Base-by-base conservation (phyloP, 1,140 invertebrate genomes). In the roundworm (Caenorhabditis elegans) region DNA sequence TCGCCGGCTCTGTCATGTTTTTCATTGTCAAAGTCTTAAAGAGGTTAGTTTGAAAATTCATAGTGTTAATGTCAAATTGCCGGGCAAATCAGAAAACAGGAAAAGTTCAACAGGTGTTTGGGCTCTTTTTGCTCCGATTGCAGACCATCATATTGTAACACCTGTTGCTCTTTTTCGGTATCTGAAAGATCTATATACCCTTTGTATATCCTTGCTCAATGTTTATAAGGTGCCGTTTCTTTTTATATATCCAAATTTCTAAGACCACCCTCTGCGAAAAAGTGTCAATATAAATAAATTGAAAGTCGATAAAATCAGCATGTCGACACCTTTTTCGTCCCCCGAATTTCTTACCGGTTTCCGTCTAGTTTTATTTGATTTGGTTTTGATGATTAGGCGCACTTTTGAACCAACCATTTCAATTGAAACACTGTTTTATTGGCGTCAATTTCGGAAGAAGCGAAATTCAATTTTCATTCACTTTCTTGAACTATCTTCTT, bases 1-100 rank as follows among this genome's bases (percentile, higher is more conserved):
- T 76, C 75, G 81, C 0, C 48, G 76, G 2, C 81, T 60, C 2
- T 82, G 81, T 36, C 81, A 82, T 26, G 75, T 82, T 19, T 82
- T 82, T 26, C 60, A 70, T 24, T 70, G 60, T 39, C 31, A 70
- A 1, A 70, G 34, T 22, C 39, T 39, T n/a, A 70, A 70, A 43
- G 60, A 70, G 60, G 60, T 70, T 17, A 36, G 60, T 17, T 19
- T 1, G 39, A 43, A 43, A 15, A 8, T 43, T 43, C 39, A 43
- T 43, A 8, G 5, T 43, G 5, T 43, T 8, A 43, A 8, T 43
- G 5, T 43, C 39, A 43, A 43, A 8, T 8, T 43, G 39, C 15
- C 39, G 5, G 39, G 15, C 5, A 43, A 15, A 43, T 5, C 39
- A 8, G 39, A 43, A 43, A 43, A 43, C 15, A 15, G 6, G 39